phyloP scores from a whole-genome alignment of 37 sponge, comb jelly and placozoan genomes.

The Halisarca cf. caerulea region DNA sequence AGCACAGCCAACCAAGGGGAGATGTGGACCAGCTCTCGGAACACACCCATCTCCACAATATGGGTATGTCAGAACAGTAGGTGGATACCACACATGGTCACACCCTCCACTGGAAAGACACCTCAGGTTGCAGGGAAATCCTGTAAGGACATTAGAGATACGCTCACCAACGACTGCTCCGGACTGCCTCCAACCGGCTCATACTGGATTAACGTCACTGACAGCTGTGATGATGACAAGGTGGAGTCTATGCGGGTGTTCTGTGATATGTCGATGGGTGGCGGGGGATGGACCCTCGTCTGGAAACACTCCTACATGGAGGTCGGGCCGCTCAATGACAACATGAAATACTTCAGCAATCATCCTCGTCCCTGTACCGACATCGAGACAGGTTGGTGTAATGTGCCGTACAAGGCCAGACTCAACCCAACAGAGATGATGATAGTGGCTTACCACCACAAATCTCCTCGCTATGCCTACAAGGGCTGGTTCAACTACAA shows the following conservation, averaged over 20 bases:
- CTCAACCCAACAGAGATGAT: conserved; percentile 34
- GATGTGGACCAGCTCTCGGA: not conserved
- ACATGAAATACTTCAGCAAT: conserved; percentile 37
- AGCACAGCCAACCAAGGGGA: not conserved
- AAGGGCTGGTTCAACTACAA: conserved; percentile 42
- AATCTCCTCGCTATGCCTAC: conserved; percentile 5
- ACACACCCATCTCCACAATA: not conserved
- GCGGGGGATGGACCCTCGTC: conserved; percentile 39
- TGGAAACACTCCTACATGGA: conserved; percentile 48
- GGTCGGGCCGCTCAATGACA: conserved; percentile 10
- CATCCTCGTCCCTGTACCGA: conserved; percentile 1
- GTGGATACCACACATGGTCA: not conserved
- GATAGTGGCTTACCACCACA: conserved; percentile 28
- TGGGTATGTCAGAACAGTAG: conserved; percentile 8
- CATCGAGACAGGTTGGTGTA: conserved; percentile 31
- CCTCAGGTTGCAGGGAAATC: not conserved
- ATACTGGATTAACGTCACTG: conserved; percentile 5
- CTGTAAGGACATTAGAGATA: conserved; percentile 6
- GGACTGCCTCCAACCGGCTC: not conserved
- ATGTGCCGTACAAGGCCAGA: conserved; percentile 22
- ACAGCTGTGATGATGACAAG: not conserved
- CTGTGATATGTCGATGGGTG: conserved; percentile 26
- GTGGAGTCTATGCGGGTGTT: not conserved
- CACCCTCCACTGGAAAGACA: conserved; percentile 12
- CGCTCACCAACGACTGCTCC: conserved; percentile 10